Evolutionary conservation across 2,113 vertebrate species (phyloP), one percentile per base, ranked within the genome.

Genomic region (Elachura formosa): DNA sequence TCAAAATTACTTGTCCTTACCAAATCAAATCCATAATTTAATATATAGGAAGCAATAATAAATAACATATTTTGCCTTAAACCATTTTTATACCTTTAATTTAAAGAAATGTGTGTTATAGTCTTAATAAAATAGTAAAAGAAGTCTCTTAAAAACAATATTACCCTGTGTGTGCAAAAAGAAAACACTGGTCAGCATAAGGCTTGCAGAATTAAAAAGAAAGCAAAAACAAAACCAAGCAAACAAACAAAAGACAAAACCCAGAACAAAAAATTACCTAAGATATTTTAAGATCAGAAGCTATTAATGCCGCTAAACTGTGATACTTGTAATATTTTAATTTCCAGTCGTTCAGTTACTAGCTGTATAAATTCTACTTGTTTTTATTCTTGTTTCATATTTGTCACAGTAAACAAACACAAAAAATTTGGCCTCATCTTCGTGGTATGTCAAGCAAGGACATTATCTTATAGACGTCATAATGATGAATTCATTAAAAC

Each of bases 401-500:
- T 85, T 94, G 22, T 41, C 41, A 49, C 19, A 64, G 36, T 29
- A 90, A 76, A 8, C 40, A 66, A 49, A 22, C 34, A 46, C 18
- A 34, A 11, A 20, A 87, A 74, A 71, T 73, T 64, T 68, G 18
- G 31, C 46, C 10, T 75, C 19, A 34, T 72, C 38, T 9, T 74
- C 26, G 26, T 38, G 14, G 4, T 68, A 36, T 55, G 46, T 84
- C 83, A 92, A 84, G 26, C 69, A 91, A 84, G 69, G 77, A 84
- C 77, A 64, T 63, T 90, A 78, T 43, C 36, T 91, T 69, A 84
- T 6, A 89, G 29, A 55, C 13, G 62, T 34, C 91, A 84, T 56
- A 84, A 82, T 69, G 74, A 92, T 76, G 51, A 89, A 87, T 64
- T 91, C 81, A 94, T 91, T 94, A 87, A 92, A 84, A 34, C 17